Evolutionary conservation across 1,140 invertebrate species (phyloP), one percentile per base, ranked within the genome.

Genomic region (Zaprionus inermis): DNA sequence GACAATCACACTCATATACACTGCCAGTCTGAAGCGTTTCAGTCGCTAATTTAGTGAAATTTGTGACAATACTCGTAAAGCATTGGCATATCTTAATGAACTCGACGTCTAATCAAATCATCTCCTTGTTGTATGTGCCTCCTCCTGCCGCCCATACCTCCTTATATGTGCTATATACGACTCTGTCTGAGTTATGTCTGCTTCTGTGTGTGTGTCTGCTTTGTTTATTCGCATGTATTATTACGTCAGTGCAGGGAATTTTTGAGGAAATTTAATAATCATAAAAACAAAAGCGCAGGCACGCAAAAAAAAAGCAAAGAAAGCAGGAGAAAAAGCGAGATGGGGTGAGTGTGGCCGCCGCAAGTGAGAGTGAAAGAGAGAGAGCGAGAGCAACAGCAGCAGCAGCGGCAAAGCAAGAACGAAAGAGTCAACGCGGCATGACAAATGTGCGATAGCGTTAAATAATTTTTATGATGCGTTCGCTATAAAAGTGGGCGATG

Each of bases 381-480:
- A 38, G 34, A 38, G 34, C 9, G 36, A 44, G 38, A 64, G 32
- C 18, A 66, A 41, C 64, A 22, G 61, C 28, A 65, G 32, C n/a
- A n/a, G n/a, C n/a, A n/a, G n/a, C n/a, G n/a, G n/a, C n/a, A n/a
- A n/a, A n/a, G n/a, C 46, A 64, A 60, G 51, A 66, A 34, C 38
- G 69, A 81, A 85, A 81, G 78, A 85, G 71, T 76, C 75, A 85
- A 81, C 79, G 78, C 82, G 82, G 78, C 78, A 81, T 86, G 82
- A 86, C 82, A 85, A 85, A 85, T 85, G 81, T 86, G 82, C 68
- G 82, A 88, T 86, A 86, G 82, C 84, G 83, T 88, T 88, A 88
- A 86, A 88, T 88, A 86, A 86, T 86, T 88, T 86, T 86, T 86
- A 79, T 77, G 83, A 86, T 88, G 82, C 79, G 76, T 79, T 82